Conservation (phyloP, 2,888 invertebrate genomes). For the Hyposoter dolosus region DNA sequence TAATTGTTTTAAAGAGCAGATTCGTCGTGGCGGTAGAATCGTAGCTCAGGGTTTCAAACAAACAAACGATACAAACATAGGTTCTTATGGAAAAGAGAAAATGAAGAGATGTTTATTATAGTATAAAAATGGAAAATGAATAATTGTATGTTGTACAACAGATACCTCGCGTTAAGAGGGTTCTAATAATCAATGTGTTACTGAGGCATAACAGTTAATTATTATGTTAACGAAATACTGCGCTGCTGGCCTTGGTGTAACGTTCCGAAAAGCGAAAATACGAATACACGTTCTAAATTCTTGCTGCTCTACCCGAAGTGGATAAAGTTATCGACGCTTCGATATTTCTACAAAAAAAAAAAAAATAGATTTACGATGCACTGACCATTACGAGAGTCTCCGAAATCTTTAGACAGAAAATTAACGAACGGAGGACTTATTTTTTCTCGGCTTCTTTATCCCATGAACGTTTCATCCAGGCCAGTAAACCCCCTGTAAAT, state of each 20-base stretch:
- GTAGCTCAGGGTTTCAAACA: slow-evolving; percentile 81
- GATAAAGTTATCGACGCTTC: background rate
- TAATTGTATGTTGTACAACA: slow-evolving; percentile 66
- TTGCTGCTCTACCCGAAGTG: background rate
- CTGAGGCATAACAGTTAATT: slow-evolving; percentile 66
- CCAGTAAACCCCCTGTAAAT: slow-evolving; percentile 59
- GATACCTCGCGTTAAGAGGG: slow-evolving; percentile 57
- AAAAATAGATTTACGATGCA: background rate
- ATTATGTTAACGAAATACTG: slow-evolving; percentile 60
- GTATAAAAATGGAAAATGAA: slow-evolving; percentile 34
- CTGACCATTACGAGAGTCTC: background rate
- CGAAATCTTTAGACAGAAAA: background rate
- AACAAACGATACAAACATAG: slow-evolving; percentile 74
- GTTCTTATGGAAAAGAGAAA: slow-evolving; percentile 71
- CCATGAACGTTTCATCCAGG: slow-evolving; percentile 35
- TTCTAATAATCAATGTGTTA: slow-evolving; percentile 67
- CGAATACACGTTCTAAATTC: background rate
- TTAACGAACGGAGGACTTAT: background rate
- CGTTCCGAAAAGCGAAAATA: slow-evolving; percentile 2
- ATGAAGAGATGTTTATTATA: slow-evolving; percentile 64
- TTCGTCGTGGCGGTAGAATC: slow-evolving; percentile 81
- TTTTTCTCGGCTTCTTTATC: slow-evolving; percentile 5
- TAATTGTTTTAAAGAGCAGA: slow-evolving; percentile 67
- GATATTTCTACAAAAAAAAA: background rate
- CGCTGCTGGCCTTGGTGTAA: slow-evolving; percentile 52